A percentile compares a stretch with the other conserved stretches of the same genome.
phyloP scores from a whole-genome alignment of 2,888 invertebrate species.

The Drosophila demipolita region DNA sequence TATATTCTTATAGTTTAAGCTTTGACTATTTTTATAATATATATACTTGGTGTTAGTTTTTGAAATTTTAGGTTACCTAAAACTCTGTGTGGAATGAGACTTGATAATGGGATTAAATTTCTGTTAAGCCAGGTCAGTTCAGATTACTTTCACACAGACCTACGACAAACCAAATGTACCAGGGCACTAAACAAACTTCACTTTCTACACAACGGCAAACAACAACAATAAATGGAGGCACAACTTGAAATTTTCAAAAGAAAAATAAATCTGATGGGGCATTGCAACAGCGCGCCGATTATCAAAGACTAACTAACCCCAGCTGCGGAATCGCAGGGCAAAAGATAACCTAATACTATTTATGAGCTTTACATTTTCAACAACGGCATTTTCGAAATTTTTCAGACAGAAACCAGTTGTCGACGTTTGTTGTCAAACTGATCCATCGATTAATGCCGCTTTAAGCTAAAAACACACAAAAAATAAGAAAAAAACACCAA shows the following conservation, averaged over 20 bases:
- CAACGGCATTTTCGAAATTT: constrained; percentile 76
- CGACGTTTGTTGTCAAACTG: constrained; percentile 73
- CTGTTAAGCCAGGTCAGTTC: constrained; percentile 62
- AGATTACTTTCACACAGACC: constrained; percentile 61
- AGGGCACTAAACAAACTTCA: constrained; percentile 39
- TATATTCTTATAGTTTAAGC: background rate
- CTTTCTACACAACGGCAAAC: constrained; percentile 52
- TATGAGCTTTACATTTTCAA: constrained; percentile 72
- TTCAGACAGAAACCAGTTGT: constrained; percentile 57
- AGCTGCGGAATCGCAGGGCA: constrained; percentile 9
- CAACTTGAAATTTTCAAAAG: constrained; percentile 50
- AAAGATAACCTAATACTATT: constrained; percentile 63
- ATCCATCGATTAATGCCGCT: constrained; percentile 64
- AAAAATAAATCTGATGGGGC: constrained; percentile 1
- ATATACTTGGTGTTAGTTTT: background rate
- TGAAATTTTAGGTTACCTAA: background rate
- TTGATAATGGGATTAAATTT: constrained; percentile 15
- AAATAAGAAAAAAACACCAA: constrained; percentile 16
- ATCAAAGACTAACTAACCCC: constrained; percentile 59
- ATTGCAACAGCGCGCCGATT: constrained; percentile 64
- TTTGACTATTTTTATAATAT: background rate
- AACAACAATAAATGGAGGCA: constrained; percentile 18
- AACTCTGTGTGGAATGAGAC: background rate
- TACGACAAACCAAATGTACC: constrained; percentile 74
- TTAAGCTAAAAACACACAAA: constrained; percentile 5